Conservation (phyloP, 2,113 vertebrate species). For the Scalopus aquaticus region DNA sequence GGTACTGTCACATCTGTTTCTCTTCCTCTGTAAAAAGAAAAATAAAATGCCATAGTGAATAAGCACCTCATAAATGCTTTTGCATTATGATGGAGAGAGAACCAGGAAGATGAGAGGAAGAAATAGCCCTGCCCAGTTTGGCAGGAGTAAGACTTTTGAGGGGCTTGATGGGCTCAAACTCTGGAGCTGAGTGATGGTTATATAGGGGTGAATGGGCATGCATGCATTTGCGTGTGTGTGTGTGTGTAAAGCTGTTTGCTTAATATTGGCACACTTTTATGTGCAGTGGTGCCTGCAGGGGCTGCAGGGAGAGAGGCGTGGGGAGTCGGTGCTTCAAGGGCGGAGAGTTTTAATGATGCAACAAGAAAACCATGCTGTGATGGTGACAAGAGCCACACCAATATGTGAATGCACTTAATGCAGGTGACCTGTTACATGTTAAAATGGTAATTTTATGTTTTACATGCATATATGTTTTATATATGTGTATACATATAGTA, state of each 20-base stretch:
- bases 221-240: too few species aligned
- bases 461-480: too few species aligned
- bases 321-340: neutral
- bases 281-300: neutral
- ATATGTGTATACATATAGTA: too few species aligned
- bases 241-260: neutral
- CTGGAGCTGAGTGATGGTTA: neutral
- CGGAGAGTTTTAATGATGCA: neutral
- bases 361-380: neutral
- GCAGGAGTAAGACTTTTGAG: neutral
- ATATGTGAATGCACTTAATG: neutral
- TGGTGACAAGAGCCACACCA: neutral
- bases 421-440: neutral
- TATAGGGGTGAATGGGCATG: accelerated
- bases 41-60: constrained; percentile 66
- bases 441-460: neutral
- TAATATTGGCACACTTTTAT: neutral
- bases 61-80: constrained; percentile 55
- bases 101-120: neutral
- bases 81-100: constrained; percentile 24
- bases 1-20: constrained; percentile 23
- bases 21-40: constrained; percentile 66
- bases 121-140: neutral
- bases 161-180: neutral
- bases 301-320: neutral